Evolutionary conservation across 2,113 vertebrate genomes (phyloP).

Genomic region (Hippopotamus amphibius): DNA sequence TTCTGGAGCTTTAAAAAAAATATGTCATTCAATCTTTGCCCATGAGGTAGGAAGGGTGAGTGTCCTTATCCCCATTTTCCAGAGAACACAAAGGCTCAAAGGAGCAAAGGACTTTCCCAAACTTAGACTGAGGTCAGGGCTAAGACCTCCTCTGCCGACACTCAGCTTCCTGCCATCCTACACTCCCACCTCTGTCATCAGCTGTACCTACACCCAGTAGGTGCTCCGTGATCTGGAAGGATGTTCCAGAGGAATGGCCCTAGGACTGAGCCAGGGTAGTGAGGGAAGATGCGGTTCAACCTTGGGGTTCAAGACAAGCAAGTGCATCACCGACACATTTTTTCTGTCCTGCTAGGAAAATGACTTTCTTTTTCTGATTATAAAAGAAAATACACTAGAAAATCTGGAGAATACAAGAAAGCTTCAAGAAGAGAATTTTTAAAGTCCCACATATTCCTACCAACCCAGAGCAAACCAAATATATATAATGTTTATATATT

Average conservation of each 20-base stretch:
- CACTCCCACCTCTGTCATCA: not conserved
- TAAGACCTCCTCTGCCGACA: not conserved
- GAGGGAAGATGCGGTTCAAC: not conserved
- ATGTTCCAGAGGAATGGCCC: not conserved
- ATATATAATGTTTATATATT: not conserved
- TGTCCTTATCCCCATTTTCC: not conserved
- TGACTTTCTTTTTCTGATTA: not conserved
- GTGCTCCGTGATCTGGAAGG: not conserved
- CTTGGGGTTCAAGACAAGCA: not conserved
- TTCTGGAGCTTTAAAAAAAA: not conserved
- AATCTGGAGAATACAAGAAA: not conserved
- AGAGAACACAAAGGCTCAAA: not conserved
- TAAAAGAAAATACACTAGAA: slow-evolving; percentile 16
- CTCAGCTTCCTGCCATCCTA: not conserved
- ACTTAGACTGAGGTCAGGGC: not conserved
- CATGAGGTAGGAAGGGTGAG: accelerated
- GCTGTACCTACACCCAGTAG: not conserved
- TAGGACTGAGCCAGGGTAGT: not conserved
- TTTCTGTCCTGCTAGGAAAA: not conserved
- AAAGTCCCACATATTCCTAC: not conserved
- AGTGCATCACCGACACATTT: not conserved
- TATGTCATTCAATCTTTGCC: not conserved
- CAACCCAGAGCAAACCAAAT: not conserved
- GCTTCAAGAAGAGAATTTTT: not conserved
- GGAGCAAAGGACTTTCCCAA: not conserved